Base-by-base conservation (phyloP, 2,888 invertebrate species). In the Drosophila putrida region DNA sequence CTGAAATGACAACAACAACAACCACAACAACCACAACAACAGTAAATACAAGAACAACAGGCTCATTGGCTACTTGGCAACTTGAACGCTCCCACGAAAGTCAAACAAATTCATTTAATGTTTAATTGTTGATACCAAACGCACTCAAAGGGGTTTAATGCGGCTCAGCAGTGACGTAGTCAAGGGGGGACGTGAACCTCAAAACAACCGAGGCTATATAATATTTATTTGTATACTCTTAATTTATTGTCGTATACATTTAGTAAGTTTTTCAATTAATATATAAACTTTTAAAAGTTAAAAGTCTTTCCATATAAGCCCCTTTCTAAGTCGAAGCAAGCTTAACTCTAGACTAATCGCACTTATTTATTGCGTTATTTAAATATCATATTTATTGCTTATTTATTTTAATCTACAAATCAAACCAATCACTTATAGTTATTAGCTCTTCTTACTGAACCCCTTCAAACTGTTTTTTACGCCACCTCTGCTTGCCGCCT, bases 61-160 rank as follows among this genome's bases (percentile, higher is more conserved):
- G 44, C 20, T 20, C 4, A 4, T 20, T 53, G 38, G 57, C 39
- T 41, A 47, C 41, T 55, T 59, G 55, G 59, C 67, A 62, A 68
- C 69, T n/a, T 67, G 61, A 43, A 43, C 80, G 88, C 87, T 85
- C 85, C 89, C 85, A 85, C 86, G 89, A 84, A 75, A 80, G 77
- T 77, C 84, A 90, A 86, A 79, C 90, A 90, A 90, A 89, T 87
- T 83, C 80, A 83, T 83, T 83, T 82, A 83, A 63, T 80, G 74
- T 66, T 83, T 83, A 83, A 83, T 83, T 83, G 83, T 55, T 55
- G 62, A 66, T 71, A 55, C 39, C 44, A 63, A 62, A 50, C 38
- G 20, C 55, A 36, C 31, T 10, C 68, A 46, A 62, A 51, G 66
- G 66, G 46, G 49, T 35, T 53, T 36, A 49, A 39, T 39, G 67